Conservation (phyloP, 2,888 invertebrate species). For the Drosophila meridiana region DNA sequence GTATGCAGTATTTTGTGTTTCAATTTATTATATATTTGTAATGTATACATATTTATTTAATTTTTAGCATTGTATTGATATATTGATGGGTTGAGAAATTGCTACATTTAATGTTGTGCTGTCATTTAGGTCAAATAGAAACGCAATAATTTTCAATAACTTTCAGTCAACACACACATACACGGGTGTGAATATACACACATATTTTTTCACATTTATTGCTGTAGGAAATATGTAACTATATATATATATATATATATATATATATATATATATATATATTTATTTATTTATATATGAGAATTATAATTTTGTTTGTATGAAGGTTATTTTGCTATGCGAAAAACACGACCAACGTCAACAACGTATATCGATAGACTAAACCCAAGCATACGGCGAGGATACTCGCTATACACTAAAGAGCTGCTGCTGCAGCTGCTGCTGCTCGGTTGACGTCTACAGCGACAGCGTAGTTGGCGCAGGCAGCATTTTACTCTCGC, state of each 20-base stretch:
- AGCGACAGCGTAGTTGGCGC: slow-evolving; percentile 39
- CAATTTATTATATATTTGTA: background rate
- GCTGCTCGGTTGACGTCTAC: slow-evolving; percentile 16
- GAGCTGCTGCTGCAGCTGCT: slow-evolving; percentile 40
- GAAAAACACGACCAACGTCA: slow-evolving; percentile 85
- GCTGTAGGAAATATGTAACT: slow-evolving; percentile 43
- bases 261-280: background rate
- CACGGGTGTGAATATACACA: slow-evolving; percentile 23
- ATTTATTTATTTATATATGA: slow-evolving; percentile 10
- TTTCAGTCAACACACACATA: slow-evolving; percentile 20
- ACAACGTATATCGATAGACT: slow-evolving; percentile 86
- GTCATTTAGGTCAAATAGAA: slow-evolving; percentile 48
- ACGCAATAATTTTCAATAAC: slow-evolving; percentile 34
- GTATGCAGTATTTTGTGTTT: slow-evolving; percentile 51
- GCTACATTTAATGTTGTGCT: slow-evolving; percentile 24
- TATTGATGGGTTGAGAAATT: slow-evolving; percentile 24
- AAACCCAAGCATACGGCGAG: slow-evolving; percentile 84
- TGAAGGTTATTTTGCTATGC: slow-evolving; percentile 64
- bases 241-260: background rate
- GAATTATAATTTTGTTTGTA: slow-evolving; percentile 31
- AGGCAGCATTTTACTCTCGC: slow-evolving; percentile 66
- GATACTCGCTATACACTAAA: slow-evolving; percentile 78
- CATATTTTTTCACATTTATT: slow-evolving; percentile 40
- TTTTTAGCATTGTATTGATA: slow-evolving; percentile 10
- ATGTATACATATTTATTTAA: background rate